These are phyloP conservation scores for Octodon degus DNA, from an alignment of 2,113 vertebrate genomes.

Conservation along the genomic window DNA sequence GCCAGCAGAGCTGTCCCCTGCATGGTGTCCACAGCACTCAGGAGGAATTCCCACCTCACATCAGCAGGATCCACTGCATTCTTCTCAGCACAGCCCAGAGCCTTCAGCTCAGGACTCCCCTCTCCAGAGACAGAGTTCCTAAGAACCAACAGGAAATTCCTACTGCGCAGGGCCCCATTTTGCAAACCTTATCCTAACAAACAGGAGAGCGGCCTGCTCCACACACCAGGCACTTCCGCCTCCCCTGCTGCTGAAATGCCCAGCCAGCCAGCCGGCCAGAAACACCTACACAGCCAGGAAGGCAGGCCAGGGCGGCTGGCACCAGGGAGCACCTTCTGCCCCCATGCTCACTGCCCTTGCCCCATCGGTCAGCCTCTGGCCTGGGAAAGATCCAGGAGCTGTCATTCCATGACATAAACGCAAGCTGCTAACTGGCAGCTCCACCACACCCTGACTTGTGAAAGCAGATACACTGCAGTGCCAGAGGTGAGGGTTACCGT, in stretches of 20 bases:
- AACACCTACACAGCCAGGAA: not conserved
- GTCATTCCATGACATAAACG: not conserved
- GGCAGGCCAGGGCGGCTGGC: not conserved
- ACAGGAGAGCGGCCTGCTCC: not conserved
- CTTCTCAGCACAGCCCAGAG: not conserved
- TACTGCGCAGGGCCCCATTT: not conserved
- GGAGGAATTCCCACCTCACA: slow-evolving; percentile 57
- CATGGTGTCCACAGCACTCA: not conserved
- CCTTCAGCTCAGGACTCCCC: not conserved
- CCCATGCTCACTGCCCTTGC: not conserved
- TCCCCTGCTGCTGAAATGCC: not conserved
- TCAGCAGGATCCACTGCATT: slow-evolving; percentile 1
- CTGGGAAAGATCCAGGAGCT: not conserved
- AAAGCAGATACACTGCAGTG: not conserved
- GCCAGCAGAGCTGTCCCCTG: not conserved
- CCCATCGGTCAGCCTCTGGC: not conserved
- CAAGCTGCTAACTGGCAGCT: not conserved
- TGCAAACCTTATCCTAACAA: slow-evolving; percentile 32
- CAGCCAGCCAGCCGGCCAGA: not conserved
- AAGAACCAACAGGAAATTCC: slow-evolving; percentile 68
- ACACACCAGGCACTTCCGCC: not conserved
- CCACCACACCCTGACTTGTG: not conserved
- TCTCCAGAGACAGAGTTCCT: not conserved
- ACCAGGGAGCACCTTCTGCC: not conserved
- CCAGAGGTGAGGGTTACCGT: rapidly evolving